Evolutionary conservation across 2,888 invertebrate genomes (phyloP), one percentile per base, ranked within the genome.

Genomic region (Conomelus anceps): DNA sequence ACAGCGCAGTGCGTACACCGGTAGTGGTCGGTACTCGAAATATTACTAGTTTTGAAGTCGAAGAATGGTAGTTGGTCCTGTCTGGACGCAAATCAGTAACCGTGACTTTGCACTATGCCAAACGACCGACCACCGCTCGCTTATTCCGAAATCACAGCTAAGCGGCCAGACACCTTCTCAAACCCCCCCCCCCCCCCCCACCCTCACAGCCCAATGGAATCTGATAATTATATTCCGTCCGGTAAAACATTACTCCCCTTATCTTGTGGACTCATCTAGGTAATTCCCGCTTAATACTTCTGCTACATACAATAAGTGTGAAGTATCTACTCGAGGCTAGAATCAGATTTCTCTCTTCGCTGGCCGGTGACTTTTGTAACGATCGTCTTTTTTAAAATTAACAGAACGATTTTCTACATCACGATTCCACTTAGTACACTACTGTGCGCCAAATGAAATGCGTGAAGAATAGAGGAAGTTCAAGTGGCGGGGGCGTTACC

Each of bases 61-160:
- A 20, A 63, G n/a, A 34, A 63, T 63, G n/a, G 63, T 63, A 63
- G 63, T n/a, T n/a, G 26, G 26, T 26, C 26, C 26, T 26, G 26
- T 11, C 26, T 26, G 24, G 29, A 86, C 86, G 86, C 86, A 86
- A 86, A 86, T 86, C 86, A 86, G 86, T 26, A 29, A 86, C 26
- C 86, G 86, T 86, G 86, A 86, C 86, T 24, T 23, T 86, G 86
- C 86, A 86, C 20, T 86, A 26, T 24, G 86, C 86, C 26, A 86
- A 86, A 86, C 29, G 29, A 86, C 86, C 22, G 22, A 17, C 84
- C 86, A 22, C 26, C 86, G 26, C 85, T 85, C 23, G 22, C 63
- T n/a, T 63, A 86, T 86, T 86, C 29, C 86, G 22, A 86, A 86
- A 86, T 86, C 86, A 86, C 86, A 86, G 24, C 86, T 24, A 86